A percentile compares a stretch with the other conserved stretches of the same genome.
phyloP scores from a whole-genome alignment of 2,797 vertebrate genomes.

The Clarias laeviceps region DNA sequence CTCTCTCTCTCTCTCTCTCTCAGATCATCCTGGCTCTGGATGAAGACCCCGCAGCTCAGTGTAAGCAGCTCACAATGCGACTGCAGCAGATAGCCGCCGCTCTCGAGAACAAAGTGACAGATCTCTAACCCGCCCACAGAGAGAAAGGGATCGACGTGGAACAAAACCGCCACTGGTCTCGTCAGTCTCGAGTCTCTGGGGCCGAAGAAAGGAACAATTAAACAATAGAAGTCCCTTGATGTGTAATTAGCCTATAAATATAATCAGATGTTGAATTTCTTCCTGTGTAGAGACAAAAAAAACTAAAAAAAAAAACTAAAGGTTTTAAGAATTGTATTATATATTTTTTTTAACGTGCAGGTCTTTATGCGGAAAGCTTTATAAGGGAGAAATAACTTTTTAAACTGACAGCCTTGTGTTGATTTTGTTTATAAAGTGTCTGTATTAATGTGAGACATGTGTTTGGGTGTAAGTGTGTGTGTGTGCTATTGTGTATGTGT shows the following conservation, averaged over 20 bases:
- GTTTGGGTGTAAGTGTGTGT: constrained; percentile 60
- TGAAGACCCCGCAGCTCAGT: constrained; percentile 93
- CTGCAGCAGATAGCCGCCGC: constrained; percentile 95
- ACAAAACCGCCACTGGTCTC: background rate
- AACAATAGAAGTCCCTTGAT: constrained; percentile 68
- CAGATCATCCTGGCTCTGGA: constrained; percentile 96
- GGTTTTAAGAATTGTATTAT: constrained; percentile 81
- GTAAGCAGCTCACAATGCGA: constrained; percentile 96
- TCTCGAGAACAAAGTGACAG: constrained; percentile 97
- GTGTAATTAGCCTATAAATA: constrained; percentile 72
- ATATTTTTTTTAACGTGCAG: constrained; percentile 83
- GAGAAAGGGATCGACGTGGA: constrained; percentile 37
- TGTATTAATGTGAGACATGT: constrained; percentile 37
- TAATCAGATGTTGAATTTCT: constrained; percentile 83
- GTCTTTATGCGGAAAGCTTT: constrained; percentile 84
- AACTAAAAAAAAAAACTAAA: constrained; percentile 36
- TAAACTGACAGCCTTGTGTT: constrained; percentile 79
- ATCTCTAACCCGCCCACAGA: constrained; percentile 81
- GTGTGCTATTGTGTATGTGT: constrained; percentile 5
- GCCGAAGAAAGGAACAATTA: constrained; percentile 60
- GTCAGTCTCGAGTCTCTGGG: constrained; percentile 4
- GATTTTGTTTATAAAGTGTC: constrained; percentile 74
- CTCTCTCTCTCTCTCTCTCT: constrained; percentile 19
- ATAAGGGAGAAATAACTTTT: constrained; percentile 81
- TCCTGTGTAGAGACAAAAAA: constrained; percentile 72